Conservation (phyloP, 2,888 invertebrate genomes). For the Phortica okadai region DNA sequence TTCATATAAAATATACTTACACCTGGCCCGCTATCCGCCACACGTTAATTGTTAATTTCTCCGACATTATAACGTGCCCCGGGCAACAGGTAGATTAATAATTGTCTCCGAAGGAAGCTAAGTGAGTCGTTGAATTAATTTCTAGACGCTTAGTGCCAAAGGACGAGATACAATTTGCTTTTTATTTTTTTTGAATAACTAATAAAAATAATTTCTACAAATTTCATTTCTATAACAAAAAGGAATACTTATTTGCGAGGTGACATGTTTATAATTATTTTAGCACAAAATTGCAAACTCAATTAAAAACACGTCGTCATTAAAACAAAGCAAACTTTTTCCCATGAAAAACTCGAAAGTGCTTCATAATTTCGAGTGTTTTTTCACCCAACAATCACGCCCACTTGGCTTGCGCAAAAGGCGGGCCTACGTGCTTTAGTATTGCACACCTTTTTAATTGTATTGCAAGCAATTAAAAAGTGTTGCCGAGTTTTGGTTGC, state of each 20-base stretch:
- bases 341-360: conserved; percentile 11
- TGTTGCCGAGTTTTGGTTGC: conserved; percentile 3
- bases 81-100: conserved; percentile 18
- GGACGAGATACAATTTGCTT: conserved; percentile 2
- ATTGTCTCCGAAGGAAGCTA: conserved; percentile 30
- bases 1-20: not conserved
- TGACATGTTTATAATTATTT: not conserved
- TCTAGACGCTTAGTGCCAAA: conserved; percentile 31
- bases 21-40: conserved; percentile 8
- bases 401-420: not conserved
- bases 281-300: not conserved
- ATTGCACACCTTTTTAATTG: conserved; percentile 31
- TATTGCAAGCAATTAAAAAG: conserved; percentile 28
- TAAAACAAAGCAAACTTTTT: conserved; percentile 9
- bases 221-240: not conserved
- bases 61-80: conserved; percentile 1
- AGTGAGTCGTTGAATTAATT: conserved; percentile 30
- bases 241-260: too few relatives aligned
- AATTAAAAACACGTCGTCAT: not conserved
- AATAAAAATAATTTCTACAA: conserved; percentile 6
- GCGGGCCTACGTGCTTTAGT: conserved; percentile 26
- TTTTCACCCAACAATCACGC: conserved; percentile 3
- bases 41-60: conserved; percentile 4
- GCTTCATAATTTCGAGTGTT: not conserved
- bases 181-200: not conserved